Base-by-base conservation (phyloP, 2,888 invertebrate species). In the Platycheirus albimanus region DNA sequence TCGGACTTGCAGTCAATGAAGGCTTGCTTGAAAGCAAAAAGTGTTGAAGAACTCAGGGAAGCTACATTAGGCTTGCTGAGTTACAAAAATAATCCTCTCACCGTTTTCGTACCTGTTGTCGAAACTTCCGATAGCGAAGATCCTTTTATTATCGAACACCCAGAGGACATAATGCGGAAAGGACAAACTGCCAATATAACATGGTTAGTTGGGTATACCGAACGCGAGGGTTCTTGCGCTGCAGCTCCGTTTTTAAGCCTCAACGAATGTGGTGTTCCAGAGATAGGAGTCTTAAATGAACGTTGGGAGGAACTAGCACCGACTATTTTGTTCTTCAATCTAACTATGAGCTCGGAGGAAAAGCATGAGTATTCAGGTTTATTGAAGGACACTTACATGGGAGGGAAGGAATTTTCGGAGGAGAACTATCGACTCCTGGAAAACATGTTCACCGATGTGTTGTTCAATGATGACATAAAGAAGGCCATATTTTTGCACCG, bases 221-320 rank as follows among this genome's bases (percentile, higher is more conserved):
- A 93, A 24, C 93, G 95, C 61, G 96, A 96, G 89, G 96, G 96
- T 70, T 90, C 95, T 17, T 95, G 94, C 86, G 95, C 95, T 17
- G 94, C 93, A 45, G 78, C 86, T 86, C 90, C 90, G 43, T 89
- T 92, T n/a, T 84, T 91, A 41, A 85, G 87, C 38, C 90, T 92
- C 0, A 83, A 86, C 56, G 4, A 71, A 33, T 33, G 78, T 3
- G 85, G 85, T 7, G 89, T 92, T 0, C 88, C 90, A 1, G 86
- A 91, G 6, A 88, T 94, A 3, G 93, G 94, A 52, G 87, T 91
- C 0, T 91, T 92, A 36, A 95, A 94, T 93, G 91, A 93, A 10
- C 90, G 92, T 24, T 86, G 87, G 87, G 63, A 78, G 10, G 87
- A 88, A 17, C 77, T 94, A 13, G 93, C 93, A 0, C 93, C 94